Base-by-base conservation (phyloP, 2,888 invertebrate genomes). In the Ferdinandea cuprea region DNA sequence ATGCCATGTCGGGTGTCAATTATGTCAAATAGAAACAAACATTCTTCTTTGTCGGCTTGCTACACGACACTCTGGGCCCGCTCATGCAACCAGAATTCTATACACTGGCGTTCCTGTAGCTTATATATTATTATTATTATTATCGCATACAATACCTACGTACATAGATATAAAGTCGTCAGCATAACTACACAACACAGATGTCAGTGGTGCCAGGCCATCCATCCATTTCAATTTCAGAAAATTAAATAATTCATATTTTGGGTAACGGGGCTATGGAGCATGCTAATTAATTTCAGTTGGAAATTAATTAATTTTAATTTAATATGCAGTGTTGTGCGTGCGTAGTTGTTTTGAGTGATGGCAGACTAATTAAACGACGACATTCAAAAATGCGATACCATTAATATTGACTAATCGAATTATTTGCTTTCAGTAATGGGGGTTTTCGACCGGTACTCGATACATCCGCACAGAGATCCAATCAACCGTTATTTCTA, bases 401-500 rank as follows among this genome's bases (percentile, higher is more conserved):
- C 72, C 63, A 78, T 83, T 77, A 78, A 83, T 73, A 37, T 83
- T 78, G 63, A 83, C 61, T 83, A 78, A 83, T 83, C 61, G 58
- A 80, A 76, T 85, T 85, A 71, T 69, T 77, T 85, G 50, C 52
- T 92, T 92, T 35, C 92, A 94, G 94, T 87, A 90, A 91, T 87
- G 92, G 93, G 79, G 92, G 93, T 85, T 93, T 93, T 89, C 89
- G 93, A 79, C 93, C 94, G 11, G 92, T 94, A 28, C 89, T 93
- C 81, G 87, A 85, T 65, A 74, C 86, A 32, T 88, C 87, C 19
- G 86, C 88, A 65, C 91, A 92, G 86, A 89, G 92, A 88, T 89
- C 92, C 89, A 93, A 92, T 74, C 95, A 95, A 74, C 95, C 96
- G 72, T 96, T 96, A 11, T 92, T 97, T 77, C 96, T 97, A 92